Conservation (phyloP, 2,888 invertebrate species). For the Zonitis immaculata region DNA sequence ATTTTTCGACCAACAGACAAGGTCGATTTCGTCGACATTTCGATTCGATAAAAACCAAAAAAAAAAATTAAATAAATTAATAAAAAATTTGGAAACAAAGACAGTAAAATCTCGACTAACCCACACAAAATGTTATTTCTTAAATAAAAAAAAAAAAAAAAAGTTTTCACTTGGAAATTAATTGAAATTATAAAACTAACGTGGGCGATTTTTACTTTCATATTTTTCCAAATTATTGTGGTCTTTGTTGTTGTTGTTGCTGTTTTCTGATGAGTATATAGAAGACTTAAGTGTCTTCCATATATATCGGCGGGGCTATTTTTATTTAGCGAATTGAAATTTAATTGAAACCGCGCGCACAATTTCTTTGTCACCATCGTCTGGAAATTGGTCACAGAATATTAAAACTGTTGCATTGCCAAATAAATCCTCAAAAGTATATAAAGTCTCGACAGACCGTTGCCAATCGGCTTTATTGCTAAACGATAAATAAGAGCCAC, state of each 20-base stretch:
- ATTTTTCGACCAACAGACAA: slow-evolving; percentile 7
- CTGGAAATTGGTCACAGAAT: slow-evolving; percentile 30
- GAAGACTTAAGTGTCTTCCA: too few relatives aligned
- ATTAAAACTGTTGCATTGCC: slow-evolving; percentile 35
- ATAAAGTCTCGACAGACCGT: slow-evolving; percentile 29
- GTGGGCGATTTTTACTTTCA: background rate
- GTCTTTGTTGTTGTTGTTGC: too few relatives aligned
- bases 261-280: too few relatives aligned
- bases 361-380: slow-evolving; percentile 23
- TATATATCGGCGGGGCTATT: too few relatives aligned
- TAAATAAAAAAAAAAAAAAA: too few relatives aligned
- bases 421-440: slow-evolving; percentile 25
- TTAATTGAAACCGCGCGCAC: slow-evolving; percentile 8
- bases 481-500: slow-evolving; percentile 33
- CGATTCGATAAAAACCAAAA: background rate
- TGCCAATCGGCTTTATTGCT: slow-evolving; percentile 33
- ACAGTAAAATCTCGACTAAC: background rate
- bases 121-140: too few relatives aligned
- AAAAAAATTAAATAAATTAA: background rate
- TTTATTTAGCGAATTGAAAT: background rate
- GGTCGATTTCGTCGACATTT: slow-evolving; percentile 5
- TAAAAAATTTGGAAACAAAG: background rate
- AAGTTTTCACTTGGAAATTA: background rate
- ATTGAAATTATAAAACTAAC: background rate
- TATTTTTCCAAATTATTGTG: background rate